phyloP scores from a whole-genome alignment of 2,113 vertebrate genomes.

The Anseranas semipalmata region DNA sequence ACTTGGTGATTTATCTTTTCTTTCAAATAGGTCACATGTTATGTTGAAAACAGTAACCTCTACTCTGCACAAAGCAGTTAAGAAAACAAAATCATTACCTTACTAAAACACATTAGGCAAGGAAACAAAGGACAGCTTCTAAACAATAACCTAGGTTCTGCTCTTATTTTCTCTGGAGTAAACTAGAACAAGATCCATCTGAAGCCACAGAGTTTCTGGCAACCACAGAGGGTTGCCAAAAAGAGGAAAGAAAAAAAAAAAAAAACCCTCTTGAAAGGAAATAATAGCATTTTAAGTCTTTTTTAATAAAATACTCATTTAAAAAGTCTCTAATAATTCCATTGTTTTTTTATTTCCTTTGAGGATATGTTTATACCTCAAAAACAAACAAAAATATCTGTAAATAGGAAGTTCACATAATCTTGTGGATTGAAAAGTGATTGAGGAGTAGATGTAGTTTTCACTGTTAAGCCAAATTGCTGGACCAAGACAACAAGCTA shows the following conservation, averaged over 20 bases:
- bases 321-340: background rate
- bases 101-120: background rate
- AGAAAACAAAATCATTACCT: background rate
- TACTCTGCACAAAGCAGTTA: rapidly evolving
- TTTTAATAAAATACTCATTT: background rate
- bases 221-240: background rate
- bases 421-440: background rate
- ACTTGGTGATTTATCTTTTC: background rate
- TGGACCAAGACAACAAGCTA: background rate
- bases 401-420: background rate
- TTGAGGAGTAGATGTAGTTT: background rate
- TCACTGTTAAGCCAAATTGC: background rate
- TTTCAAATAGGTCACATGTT: background rate
- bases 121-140: background rate
- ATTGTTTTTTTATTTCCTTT: background rate
- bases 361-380: background rate
- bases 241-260: background rate
- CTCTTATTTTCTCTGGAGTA: background rate
- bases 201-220: background rate
- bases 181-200: background rate
- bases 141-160: background rate
- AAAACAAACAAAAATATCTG: background rate
- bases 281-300: background rate
- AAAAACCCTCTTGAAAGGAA: background rate
- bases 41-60: background rate